Base-by-base conservation (phyloP, 2,113 vertebrate species). In the Emydura subglobosa region DNA sequence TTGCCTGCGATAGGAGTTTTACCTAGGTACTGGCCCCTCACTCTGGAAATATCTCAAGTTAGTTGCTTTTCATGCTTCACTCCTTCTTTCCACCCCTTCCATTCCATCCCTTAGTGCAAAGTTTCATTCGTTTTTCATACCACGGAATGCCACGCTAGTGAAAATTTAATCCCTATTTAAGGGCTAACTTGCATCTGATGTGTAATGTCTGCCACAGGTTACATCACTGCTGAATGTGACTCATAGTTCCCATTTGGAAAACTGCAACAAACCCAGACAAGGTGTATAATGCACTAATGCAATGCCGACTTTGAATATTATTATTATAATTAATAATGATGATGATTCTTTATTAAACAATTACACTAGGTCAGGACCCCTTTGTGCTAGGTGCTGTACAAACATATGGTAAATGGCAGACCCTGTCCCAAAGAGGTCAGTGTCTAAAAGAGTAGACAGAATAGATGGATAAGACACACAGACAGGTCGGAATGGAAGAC, bases 361-460 rank as follows among this genome's bases (percentile, higher is more conserved):
- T 34, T 61, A 61, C 85, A 82, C 27, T 12, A 88, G 16, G 49
- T 68, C 65, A 53, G 34, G 25, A 88, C 78, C 17, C 9, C 76
- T 53, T 34, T 9, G 2, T 1, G 1, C 16, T 16, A 2, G 17
- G 6, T 2, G 80, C n/a, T 79, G 34, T 82, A 82, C n/a, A 5
- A 68, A 85, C 91, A 89, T 50, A 72, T 17, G 53, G 42, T 54
- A 76, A 7, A 2, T 5, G 2, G 3, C 83, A 65, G 3, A 50
- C 89, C 65, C 84, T 95, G 24, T 13, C n/a, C 34, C 81, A 2
- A 89, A 87, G 4, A 27, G 25, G 90, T 92, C 29, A 11, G 82
- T 29, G 79, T 49, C 49, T 29, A 42, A 27, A 81, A 72, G 61
- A 82, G 25, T 83, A 42, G 27, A 83, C 21, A 0, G 0, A 88